phyloP scores from a whole-genome alignment of 2,888 invertebrate species.

The Leptopilina drosophilae region DNA sequence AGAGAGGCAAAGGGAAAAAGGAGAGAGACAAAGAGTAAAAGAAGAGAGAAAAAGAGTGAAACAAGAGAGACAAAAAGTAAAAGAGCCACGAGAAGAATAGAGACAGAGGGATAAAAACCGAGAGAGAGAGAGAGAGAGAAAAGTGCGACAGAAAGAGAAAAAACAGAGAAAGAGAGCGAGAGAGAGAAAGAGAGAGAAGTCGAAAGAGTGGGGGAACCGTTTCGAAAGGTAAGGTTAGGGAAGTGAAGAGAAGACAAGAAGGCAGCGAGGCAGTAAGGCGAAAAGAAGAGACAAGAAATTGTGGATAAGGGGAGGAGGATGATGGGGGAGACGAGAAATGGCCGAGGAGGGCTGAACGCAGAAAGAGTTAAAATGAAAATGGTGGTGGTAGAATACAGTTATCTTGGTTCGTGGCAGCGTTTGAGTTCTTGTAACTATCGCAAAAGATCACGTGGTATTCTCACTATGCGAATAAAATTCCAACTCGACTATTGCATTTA shows the following conservation, averaged over 20 bases:
- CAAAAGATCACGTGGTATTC: conserved; percentile 38
- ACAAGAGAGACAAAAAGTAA: too few species aligned
- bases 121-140: too few species aligned
- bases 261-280: not conserved
- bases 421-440: conserved; percentile 35
- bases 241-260: conserved; percentile 15
- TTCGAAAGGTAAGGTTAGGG: not conserved
- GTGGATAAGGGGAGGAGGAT: not conserved
- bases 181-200: not conserved
- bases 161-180: too few species aligned
- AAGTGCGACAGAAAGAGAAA: too few species aligned
- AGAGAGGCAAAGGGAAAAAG: too few species aligned
- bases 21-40: too few species aligned
- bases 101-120: too few species aligned
- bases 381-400: conserved; percentile 33
- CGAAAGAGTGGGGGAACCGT: not conserved
- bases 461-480: conserved; percentile 36
- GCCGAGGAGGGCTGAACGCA: not conserved
- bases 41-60: too few species aligned
- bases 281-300: conserved; percentile 23
- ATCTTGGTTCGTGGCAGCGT: conserved; percentile 27
- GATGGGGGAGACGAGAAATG: conserved; percentile 21
- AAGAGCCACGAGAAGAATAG: too few species aligned
- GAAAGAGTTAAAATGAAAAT: not conserved
- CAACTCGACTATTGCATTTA: conserved; percentile 18